Evolutionary conservation across 2,113 vertebrate species (phyloP).

Genomic region (Plotosus lineatus): DNA sequence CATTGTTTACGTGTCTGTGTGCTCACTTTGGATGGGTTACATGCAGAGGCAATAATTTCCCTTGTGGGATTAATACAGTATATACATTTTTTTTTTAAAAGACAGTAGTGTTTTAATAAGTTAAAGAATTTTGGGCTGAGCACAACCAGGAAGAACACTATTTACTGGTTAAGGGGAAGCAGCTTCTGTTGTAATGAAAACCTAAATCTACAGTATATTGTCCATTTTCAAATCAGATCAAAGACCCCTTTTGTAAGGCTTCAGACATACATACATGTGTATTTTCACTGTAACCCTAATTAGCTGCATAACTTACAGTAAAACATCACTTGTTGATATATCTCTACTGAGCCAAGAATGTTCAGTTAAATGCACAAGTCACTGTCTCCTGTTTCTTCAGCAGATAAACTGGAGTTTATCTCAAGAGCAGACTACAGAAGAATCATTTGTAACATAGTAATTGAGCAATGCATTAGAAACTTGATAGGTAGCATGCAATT

Average conservation of each 20-base stretch:
- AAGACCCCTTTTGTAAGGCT: neutral
- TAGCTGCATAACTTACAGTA: neutral
- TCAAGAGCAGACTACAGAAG: neutral
- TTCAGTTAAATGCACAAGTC: neutral
- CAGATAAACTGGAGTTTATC: slow-evolving; percentile 12
- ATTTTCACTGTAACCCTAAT: neutral
- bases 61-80: too few relatives aligned
- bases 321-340: neutral
- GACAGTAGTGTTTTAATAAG: neutral
- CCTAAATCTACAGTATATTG: neutral
- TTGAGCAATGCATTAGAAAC: neutral
- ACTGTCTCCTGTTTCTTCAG: neutral
- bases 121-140: neutral
- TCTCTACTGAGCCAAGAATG: neutral
- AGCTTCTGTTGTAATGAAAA: neutral
- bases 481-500: neutral
- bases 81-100: too few relatives aligned
- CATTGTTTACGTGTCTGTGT: too few relatives aligned
- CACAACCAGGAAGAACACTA: neutral
- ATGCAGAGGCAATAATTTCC: too few relatives aligned
- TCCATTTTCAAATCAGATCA: neutral
- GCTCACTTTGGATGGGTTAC: too few relatives aligned
- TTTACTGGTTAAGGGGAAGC: neutral
- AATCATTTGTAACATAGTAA: neutral
- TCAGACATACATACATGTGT: neutral